These are phyloP conservation scores for Danio tinwini DNA, from an alignment of 2,797 vertebrate species.

Conservation along the genomic window DNA sequence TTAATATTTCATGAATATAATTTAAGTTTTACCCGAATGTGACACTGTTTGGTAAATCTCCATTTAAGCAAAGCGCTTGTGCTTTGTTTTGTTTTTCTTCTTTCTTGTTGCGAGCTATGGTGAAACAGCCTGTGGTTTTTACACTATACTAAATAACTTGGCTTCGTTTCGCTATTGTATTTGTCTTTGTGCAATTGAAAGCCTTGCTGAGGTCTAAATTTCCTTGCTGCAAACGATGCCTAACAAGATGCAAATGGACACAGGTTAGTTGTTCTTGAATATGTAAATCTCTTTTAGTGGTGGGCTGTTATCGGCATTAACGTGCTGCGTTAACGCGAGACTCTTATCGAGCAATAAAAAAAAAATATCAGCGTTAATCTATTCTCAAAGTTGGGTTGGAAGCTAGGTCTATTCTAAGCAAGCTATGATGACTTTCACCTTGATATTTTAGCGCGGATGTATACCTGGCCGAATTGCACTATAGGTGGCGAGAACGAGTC, in stretches of 20 bases:
- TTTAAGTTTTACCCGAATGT: conserved; percentile 71
- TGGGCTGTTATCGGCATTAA: too few relatives aligned
- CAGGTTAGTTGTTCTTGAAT: background rate
- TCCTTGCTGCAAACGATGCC: conserved; percentile 61
- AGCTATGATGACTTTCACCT: too few relatives aligned
- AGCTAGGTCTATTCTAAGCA: too few relatives aligned
- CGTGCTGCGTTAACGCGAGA: too few relatives aligned
- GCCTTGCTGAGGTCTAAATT: conserved; percentile 57
- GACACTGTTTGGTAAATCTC: conserved; percentile 66
- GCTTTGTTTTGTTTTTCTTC: background rate
- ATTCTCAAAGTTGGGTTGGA: too few relatives aligned
- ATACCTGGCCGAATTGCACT: too few relatives aligned
- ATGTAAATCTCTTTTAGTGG: conserved; percentile 7
- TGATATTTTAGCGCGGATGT: too few relatives aligned
- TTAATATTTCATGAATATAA: conserved; percentile 80
- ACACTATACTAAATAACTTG: background rate
- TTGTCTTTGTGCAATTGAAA: conserved; percentile 56
- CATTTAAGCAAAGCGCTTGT: conserved; percentile 40
- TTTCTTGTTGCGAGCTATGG: background rate
- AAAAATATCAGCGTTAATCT: too few relatives aligned
- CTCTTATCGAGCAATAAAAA: too few relatives aligned
- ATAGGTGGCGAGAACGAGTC: too few relatives aligned
- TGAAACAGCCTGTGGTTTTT: background rate
- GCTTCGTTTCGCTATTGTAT: conserved; percentile 14
- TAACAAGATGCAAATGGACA: conserved; percentile 59